A percentile compares a stretch with the other conserved stretches of the same genome.
Evolutionary conservation across 2,113 vertebrate species (phyloP).

Genomic region (Oryzias melastigma): DNA sequence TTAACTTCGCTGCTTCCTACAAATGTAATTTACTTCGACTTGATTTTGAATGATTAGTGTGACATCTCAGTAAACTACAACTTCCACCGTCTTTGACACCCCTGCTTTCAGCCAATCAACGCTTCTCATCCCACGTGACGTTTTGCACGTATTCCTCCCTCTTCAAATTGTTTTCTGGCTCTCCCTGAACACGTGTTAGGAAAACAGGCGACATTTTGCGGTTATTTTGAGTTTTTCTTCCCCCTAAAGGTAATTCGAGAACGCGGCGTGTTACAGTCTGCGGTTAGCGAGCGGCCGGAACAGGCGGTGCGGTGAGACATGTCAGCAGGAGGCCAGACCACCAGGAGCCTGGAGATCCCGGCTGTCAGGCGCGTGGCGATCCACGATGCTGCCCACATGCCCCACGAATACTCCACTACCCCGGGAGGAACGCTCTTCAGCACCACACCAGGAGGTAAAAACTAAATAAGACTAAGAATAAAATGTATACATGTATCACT

Average conservation of each 20-base stretch:
- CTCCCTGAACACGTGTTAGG: constrained; percentile 45
- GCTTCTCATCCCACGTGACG: constrained; percentile 24
- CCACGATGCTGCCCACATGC: constrained; percentile 83
- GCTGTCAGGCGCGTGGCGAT: constrained; percentile 79
- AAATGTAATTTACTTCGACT: too few relatives aligned
- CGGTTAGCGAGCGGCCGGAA: neutral
- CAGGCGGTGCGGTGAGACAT: constrained; percentile 50
- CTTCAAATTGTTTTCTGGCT: constrained; percentile 43
- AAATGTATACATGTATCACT: neutral
- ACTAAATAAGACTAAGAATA: neutral
- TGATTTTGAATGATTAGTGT: too few relatives aligned
- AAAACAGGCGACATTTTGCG: too few relatives aligned
- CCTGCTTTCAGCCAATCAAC: constrained; percentile 55
- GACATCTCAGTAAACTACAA: constrained; percentile 35
- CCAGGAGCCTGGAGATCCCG: constrained; percentile 83
- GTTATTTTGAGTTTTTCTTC: too few relatives aligned
- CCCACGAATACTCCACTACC: constrained; percentile 88
- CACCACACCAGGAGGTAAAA: constrained; percentile 88
- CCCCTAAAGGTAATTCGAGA: neutral
- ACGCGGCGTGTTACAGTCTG: neutral
- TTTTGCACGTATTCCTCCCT: constrained; percentile 23
- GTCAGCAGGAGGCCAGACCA: constrained; percentile 82
- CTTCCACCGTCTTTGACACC: constrained; percentile 42
- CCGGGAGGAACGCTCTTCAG: constrained; percentile 91
- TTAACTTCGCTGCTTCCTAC: too few relatives aligned